Evolutionary conservation across 64 coral and sea anemone genomes (phyloP), one percentile per base, ranked within the genome.

Genomic region (Anthopleura sola): DNA sequence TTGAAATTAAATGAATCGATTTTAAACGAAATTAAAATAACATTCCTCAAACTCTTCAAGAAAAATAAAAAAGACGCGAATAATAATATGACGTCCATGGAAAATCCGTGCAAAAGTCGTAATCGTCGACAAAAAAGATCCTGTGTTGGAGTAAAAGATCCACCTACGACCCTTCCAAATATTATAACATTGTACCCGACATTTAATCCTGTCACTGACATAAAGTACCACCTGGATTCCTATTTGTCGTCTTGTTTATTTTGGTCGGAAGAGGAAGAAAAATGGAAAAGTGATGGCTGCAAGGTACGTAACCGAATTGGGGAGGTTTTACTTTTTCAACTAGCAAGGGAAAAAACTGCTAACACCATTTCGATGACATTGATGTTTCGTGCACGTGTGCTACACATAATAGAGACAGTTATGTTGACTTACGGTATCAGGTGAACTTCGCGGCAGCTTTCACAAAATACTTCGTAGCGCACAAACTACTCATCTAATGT

Each of bases 281-380:
- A 80, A 31, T 89, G 88, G 88, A 75, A 37, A 34, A 89, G 19
- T 28, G 48, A 83, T 18, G 88, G 88, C 8, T 89, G 88, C 60
- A 83, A 83, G 88, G 88, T 89, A 84, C 2, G 46, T 15, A 21
- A 4, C 20, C 20, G 20, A 5, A 21, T 56, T 56, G n/a, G n/a
- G n/a, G n/a, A n/a, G n/a, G n/a, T n/a, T n/a, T n/a, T n/a, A n/a
- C n/a, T n/a, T n/a, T n/a, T n/a, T n/a, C n/a, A n/a, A n/a, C n/a
- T n/a, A n/a, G n/a, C n/a, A n/a, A n/a, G n/a, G n/a, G n/a, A n/a
- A n/a, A n/a, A n/a, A n/a, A n/a, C n/a, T n/a, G n/a, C n/a, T n/a
- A n/a, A n/a, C n/a, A n/a, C n/a, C n/a, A n/a, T n/a, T n/a, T n/a
- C n/a, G n/a, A n/a, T n/a, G n/a, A n/a, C n/a, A n/a, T n/a, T n/a